A percentile compares a stretch with the other conserved stretches of the same genome.
These are phyloP conservation scores for Taxidea taxus DNA, from an alignment of 2,113 vertebrate genomes.

Conservation along the genomic window DNA sequence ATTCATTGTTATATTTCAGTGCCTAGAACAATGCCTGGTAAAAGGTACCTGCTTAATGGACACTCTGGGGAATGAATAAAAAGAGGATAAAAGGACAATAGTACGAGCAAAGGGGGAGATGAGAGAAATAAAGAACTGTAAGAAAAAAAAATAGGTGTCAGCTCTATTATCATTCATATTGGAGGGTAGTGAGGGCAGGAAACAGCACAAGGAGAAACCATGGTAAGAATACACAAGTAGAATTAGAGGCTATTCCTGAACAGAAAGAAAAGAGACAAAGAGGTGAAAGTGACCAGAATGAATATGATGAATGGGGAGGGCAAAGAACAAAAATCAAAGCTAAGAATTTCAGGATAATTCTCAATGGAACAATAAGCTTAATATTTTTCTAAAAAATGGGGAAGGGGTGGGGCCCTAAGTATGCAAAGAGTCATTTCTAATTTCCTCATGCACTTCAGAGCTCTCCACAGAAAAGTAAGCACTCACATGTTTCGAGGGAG, in stretches of 20 bases:
- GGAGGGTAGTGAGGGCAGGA: not conserved
- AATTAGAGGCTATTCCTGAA: not conserved
- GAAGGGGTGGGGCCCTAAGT: not conserved
- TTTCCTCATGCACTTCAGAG: not conserved
- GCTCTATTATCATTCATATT: not conserved
- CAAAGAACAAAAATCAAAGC: not conserved
- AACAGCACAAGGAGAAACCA: not conserved
- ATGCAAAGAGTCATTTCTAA: not conserved
- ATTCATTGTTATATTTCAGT: not conserved
- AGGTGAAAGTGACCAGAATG: not conserved
- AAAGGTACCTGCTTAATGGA: not conserved
- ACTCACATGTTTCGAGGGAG: not conserved
- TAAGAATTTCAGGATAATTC: not conserved
- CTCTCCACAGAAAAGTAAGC: not conserved
- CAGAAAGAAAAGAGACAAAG: not conserved
- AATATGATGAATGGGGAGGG: not conserved
- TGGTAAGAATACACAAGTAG: not conserved
- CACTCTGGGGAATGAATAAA: not conserved
- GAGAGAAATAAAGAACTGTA: not conserved
- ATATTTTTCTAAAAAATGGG: not conserved
- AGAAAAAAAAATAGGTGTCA: not conserved
- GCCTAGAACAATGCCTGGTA: not conserved
- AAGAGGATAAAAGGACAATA: not conserved
- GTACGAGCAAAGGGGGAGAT: not conserved
- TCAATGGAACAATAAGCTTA: not conserved